Conservation (phyloP, 2,113 vertebrate genomes). For the Terrapene triunguis region DNA sequence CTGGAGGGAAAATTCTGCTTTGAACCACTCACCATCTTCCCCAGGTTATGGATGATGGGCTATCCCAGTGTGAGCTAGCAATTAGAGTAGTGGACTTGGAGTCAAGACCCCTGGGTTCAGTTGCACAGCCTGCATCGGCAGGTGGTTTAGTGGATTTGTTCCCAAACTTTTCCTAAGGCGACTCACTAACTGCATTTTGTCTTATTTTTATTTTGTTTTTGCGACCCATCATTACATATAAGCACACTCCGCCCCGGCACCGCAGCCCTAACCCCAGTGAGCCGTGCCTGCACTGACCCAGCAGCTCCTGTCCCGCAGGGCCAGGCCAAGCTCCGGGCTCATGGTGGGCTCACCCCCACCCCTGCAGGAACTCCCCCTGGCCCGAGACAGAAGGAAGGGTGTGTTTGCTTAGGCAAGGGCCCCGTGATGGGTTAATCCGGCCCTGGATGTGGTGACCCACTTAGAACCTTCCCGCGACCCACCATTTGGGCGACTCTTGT, state of each 20-base stretch:
- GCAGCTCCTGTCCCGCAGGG: too few species aligned
- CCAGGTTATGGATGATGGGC: neutral
- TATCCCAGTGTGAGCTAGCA: neutral
- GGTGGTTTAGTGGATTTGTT: neutral
- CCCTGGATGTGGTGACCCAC: neutral
- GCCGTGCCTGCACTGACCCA: too few species aligned
- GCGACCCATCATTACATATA: too few species aligned
- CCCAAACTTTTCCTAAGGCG: neutral
- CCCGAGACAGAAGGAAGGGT: too few species aligned
- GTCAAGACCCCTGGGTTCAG: neutral
- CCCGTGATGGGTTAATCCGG: neutral
- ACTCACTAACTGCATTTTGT: too few species aligned
- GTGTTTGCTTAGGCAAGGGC: neutral
- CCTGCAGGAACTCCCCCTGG: too few species aligned
- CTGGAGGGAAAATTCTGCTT: neutral
- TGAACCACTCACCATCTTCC: neutral
- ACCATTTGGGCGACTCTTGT: neutral
- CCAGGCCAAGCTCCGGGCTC: too few species aligned
- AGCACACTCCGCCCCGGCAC: too few species aligned
- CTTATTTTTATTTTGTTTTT: too few species aligned
- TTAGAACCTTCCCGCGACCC: neutral
- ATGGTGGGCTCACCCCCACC: too few species aligned
- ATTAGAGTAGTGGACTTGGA: neutral
- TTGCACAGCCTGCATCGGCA: neutral
- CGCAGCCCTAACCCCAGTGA: too few species aligned